These are phyloP conservation scores for Pogona vitticeps DNA, from an alignment of 2,113 vertebrate species.

Conservation along the genomic window DNA sequence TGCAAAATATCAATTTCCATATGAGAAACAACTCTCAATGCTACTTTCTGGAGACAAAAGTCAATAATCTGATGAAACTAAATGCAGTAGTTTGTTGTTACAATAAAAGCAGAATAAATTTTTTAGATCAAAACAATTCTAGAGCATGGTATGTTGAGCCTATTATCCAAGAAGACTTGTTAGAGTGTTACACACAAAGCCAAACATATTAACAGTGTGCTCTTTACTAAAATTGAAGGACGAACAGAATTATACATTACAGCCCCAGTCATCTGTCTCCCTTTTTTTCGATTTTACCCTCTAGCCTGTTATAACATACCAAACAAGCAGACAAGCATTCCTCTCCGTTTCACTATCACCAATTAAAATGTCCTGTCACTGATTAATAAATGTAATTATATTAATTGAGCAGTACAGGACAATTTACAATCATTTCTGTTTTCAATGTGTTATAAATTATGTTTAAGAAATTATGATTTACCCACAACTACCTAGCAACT, in stretches of 20 bases:
- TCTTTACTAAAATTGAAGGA: background rate
- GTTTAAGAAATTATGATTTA: background rate
- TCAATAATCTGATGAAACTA: background rate
- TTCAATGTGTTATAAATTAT: background rate
- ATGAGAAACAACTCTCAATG: background rate
- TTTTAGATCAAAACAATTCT: background rate
- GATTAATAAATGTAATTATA: background rate
- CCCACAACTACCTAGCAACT: background rate
- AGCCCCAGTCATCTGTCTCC: background rate
- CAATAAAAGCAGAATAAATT: background rate
- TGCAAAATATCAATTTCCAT: slow-evolving; percentile 15
- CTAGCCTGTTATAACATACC: background rate
- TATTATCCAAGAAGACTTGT: background rate
- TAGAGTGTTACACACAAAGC: background rate
- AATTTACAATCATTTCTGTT: background rate
- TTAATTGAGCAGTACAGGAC: background rate
- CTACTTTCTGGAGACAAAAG: background rate
- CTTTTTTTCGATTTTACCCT: background rate
- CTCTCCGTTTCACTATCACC: background rate
- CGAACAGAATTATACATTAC: background rate
- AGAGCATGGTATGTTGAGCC: background rate
- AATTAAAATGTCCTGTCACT: background rate
- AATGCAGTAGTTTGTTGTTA: background rate
- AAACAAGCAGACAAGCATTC: background rate
- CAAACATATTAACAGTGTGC: background rate